Evolutionary conservation across 2,113 vertebrate species (phyloP).

Genomic region (Cepphus grylle): DNA sequence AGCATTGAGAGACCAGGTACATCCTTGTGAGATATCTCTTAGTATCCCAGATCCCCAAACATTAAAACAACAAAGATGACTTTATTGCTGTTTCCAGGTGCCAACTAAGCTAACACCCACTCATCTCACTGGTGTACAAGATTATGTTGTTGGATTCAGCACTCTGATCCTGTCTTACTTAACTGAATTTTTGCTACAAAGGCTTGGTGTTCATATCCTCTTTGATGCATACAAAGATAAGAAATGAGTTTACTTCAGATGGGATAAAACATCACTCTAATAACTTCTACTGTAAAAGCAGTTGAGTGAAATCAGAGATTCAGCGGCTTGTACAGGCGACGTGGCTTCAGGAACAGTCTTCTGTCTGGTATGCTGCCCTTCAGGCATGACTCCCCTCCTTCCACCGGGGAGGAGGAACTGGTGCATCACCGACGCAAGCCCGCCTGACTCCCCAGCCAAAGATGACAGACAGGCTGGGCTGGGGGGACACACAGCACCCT

Average conservation of each 20-base stretch:
- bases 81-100: not conserved
- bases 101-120: not conserved
- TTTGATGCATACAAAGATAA: conserved; percentile 19
- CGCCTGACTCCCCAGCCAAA: not conserved
- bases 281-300: not conserved
- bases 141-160: not conserved
- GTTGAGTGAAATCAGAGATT: conserved; percentile 1
- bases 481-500: not conserved
- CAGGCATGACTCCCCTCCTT: not conserved
- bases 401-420: not conserved
- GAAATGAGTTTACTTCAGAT: not conserved
- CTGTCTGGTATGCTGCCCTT: not conserved
- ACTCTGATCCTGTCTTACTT: not conserved
- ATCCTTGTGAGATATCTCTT: not conserved
- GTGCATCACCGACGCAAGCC: fast-evolving
- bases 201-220: not conserved
- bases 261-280: not conserved
- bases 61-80: not conserved
- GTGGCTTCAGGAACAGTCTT: not conserved
- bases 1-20: not conserved
- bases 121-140: not conserved
- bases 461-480: not conserved
- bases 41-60: not conserved
- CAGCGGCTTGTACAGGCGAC: fast-evolving
- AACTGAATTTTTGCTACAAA: conserved; percentile 2